Conservation (phyloP, 2,888 invertebrate genomes). For the Drosophila subquinaria region DNA sequence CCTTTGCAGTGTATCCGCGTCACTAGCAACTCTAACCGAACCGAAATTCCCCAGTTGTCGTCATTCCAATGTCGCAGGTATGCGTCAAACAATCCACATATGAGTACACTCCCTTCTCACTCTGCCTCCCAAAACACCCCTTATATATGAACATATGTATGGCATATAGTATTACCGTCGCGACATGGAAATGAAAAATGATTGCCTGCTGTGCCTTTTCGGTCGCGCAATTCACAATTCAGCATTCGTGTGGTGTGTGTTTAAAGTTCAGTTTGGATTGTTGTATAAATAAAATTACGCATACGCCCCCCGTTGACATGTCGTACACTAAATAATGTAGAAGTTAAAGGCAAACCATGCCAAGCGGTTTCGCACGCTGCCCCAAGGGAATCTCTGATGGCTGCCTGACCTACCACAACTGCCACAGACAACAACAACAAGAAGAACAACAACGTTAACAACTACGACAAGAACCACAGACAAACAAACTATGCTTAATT, state of each 20-base stretch:
- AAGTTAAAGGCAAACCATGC: slow-evolving; percentile 20
- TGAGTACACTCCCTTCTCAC: background rate
- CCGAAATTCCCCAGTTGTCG: slow-evolving; percentile 9
- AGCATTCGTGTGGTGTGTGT: slow-evolving; percentile 21
- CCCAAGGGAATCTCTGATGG: slow-evolving; percentile 15
- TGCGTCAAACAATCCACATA: slow-evolving; percentile 13
- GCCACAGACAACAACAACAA: slow-evolving; percentile 34
- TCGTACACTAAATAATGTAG: slow-evolving; percentile 25
- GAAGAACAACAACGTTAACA: background rate
- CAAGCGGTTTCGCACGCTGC: slow-evolving; percentile 5
- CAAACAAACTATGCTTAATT: slow-evolving; percentile 72
- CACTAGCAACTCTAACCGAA: background rate
- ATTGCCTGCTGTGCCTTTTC: slow-evolving; percentile 57
- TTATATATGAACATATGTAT: background rate
- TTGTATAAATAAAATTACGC: slow-evolving; percentile 57
- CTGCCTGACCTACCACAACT: slow-evolving; percentile 58
- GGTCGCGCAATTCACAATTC: slow-evolving; percentile 35
- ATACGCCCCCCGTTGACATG: slow-evolving; percentile 44
- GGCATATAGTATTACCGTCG: slow-evolving; percentile 40
- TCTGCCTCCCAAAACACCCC: background rate
- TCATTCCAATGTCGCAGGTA: slow-evolving; percentile 23
- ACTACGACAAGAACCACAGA: slow-evolving; percentile 24
- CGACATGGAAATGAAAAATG: slow-evolving; percentile 68
- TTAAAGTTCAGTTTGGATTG: slow-evolving; percentile 42
- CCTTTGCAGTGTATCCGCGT: slow-evolving; percentile 12